phyloP scores from a whole-genome alignment of 2,888 invertebrate genomes.

The Parascotia fuliginaria region DNA sequence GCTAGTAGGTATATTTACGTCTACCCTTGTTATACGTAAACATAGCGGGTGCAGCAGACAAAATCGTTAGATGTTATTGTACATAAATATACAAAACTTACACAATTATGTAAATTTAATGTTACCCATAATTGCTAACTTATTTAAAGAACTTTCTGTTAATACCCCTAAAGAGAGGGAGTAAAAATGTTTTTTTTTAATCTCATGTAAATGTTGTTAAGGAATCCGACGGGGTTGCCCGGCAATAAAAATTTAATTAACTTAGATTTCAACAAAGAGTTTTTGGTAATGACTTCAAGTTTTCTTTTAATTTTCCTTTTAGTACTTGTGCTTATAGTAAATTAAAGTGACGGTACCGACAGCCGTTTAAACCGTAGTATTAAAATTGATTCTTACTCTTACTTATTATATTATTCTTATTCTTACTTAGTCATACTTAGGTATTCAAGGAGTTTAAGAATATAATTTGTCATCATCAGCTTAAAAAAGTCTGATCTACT shows the following conservation, averaged over 20 bases:
- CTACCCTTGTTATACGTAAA: constrained; percentile 22
- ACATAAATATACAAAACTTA: constrained; percentile 79
- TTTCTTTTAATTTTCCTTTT: background rate
- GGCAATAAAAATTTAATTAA: constrained; percentile 63
- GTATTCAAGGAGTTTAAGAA: no score
- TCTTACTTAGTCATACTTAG: no score
- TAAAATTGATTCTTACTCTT: no score
- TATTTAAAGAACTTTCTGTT: constrained; percentile 83
- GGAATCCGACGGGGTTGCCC: constrained; percentile 67
- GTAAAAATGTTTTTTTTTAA: constrained; percentile 41
- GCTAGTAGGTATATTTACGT: constrained; percentile 7
- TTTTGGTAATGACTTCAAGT: constrained; percentile 16
- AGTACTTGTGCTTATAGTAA: background rate
- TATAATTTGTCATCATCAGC: no score
- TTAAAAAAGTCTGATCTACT: no score
- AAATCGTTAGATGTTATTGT: constrained; percentile 75
- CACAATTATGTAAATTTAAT: constrained; percentile 84
- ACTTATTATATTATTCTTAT: no score
- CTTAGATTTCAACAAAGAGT: constrained; percentile 39
- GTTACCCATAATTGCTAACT: constrained; percentile 84
- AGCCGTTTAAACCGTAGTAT: no score
- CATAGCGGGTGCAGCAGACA: constrained; percentile 48
- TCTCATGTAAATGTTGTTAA: constrained; percentile 79
- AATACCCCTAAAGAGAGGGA: constrained; percentile 64
- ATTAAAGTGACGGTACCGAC: no score